These are phyloP conservation scores for Scolopax bukidnonensis DNA, from an alignment of 2,797 vertebrate species.

Conservation along the genomic window DNA sequence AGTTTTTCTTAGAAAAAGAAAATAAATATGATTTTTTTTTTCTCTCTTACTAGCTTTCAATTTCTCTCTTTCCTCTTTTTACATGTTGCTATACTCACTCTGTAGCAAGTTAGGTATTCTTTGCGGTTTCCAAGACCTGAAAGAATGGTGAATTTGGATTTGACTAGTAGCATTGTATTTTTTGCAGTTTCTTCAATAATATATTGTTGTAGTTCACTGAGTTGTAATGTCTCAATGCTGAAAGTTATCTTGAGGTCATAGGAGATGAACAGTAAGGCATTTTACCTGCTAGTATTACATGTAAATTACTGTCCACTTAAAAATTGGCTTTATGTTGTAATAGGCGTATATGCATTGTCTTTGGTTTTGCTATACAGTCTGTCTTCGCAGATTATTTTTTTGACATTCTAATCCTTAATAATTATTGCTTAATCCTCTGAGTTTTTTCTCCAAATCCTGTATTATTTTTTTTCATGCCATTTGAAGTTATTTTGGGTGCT, in stretches of 20 bases:
- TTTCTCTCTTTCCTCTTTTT: not conserved
- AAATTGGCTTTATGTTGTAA: not conserved
- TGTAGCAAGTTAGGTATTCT: not conserved
- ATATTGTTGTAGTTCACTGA: not conserved
- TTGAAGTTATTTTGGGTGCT: not conserved
- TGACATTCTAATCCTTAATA: not conserved
- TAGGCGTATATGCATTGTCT: not conserved
- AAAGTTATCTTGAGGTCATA: not conserved
- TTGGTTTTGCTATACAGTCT: not conserved
- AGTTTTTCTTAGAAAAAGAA: slow-evolving; percentile 42
- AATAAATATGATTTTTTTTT: not conserved
- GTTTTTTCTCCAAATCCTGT: not conserved
- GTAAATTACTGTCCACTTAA: not conserved
- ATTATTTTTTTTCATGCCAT: not conserved
- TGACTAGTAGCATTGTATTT: not conserved
- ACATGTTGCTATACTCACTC: not conserved
- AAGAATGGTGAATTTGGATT: not conserved
- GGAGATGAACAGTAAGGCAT: not conserved
- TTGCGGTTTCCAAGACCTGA: not conserved
- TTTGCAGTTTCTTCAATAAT: not conserved
- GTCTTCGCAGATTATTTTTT: not conserved
- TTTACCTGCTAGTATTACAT: not conserved
- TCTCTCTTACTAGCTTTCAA: not conserved
- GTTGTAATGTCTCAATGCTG: not conserved
- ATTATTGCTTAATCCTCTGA: not conserved